Evolutionary conservation across 1,140 invertebrate genomes (phyloP).

Genomic region (Hirudo medicinalis): DNA sequence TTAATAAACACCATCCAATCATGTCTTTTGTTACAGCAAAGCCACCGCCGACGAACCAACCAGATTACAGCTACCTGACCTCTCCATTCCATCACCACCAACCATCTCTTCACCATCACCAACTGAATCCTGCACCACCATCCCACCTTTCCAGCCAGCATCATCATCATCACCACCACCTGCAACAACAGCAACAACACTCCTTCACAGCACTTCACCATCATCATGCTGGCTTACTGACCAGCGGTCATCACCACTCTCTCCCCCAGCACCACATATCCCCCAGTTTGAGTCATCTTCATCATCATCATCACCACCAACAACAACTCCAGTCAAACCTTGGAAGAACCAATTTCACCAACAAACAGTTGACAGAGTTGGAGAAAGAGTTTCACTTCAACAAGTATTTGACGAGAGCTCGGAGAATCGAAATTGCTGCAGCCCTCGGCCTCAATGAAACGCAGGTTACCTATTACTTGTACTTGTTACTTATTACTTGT

Average conservation of each 20-base stretch:
- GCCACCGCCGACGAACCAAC: neutral
- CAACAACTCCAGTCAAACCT: conserved; percentile 26
- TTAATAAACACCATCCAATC: too few relatives aligned
- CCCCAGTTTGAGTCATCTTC: conserved; percentile 25
- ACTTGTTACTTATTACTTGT: neutral
- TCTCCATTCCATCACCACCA: conserved; percentile 1
- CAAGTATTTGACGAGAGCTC: conserved; percentile 88
- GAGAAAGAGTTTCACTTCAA: conserved; percentile 99
- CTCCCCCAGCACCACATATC: neutral
- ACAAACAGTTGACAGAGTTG: conserved; percentile 93
- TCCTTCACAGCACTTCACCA: neutral
- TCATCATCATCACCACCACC: neutral
- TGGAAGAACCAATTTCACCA: conserved; percentile 86
- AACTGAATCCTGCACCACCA: neutral
- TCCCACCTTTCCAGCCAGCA: neutral
- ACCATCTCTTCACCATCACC: neutral
- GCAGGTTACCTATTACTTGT: conserved; percentile 44
- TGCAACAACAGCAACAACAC: conserved; percentile 4
- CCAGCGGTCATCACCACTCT: neutral
- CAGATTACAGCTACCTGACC: conserved; percentile 4
- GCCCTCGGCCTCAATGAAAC: conserved; percentile 92
- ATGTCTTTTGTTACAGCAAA: neutral
- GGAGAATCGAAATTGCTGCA: conserved; percentile 92
- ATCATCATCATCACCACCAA: conserved; percentile 31
- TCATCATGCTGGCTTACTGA: neutral